Evolutionary conservation across 2,113 vertebrate species (phyloP), one percentile per base, ranked within the genome.

Genomic region (Anhinga anhinga): DNA sequence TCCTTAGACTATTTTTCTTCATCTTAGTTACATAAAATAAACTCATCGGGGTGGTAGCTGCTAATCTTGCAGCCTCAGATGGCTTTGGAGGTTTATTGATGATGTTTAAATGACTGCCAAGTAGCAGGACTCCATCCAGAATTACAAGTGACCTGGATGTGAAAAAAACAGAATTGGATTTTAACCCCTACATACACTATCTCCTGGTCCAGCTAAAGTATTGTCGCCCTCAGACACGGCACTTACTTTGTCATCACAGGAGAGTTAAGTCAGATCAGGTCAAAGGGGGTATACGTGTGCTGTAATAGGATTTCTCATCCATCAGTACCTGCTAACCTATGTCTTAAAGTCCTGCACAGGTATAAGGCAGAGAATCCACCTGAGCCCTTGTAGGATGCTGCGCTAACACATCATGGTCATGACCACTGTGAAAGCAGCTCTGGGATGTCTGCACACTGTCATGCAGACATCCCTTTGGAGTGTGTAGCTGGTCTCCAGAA

Each of bases 81-180:
- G 45, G 38, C 47, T 86, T 90, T 86, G 94, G 91, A 91, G 58
- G 67, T 93, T 96, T 86, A 90, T 10, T 87, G 89, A 90, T 87
- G 83, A 65, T 93, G 55, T 34, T 90, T 21, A 61, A 91, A 53
- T 45, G 70, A 82, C 88, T 95, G 78, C 88, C 91, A 91, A 91
- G 73, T 27, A 77, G 84, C 66, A 89, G 49, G 14, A 55, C 53
- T 87, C 81, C 53, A 56, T 61, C 74, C 61, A 83, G 85, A 95
- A 93, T 71, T 83, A 71, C 63, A 82, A 90, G 81, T 80, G 81
- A 85, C 78, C 3, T 5, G 74, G 45, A 66, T 80, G 34, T 80
- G 50, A 62, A 76, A 79, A 74, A 65, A 67, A 84, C 9, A 67
- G 27, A 86, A 56, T 9, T 71, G 32, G 25, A 59, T 91, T 87